phyloP scores from a whole-genome alignment of 2,888 invertebrate genomes.

The Campopleginae sp. region DNA sequence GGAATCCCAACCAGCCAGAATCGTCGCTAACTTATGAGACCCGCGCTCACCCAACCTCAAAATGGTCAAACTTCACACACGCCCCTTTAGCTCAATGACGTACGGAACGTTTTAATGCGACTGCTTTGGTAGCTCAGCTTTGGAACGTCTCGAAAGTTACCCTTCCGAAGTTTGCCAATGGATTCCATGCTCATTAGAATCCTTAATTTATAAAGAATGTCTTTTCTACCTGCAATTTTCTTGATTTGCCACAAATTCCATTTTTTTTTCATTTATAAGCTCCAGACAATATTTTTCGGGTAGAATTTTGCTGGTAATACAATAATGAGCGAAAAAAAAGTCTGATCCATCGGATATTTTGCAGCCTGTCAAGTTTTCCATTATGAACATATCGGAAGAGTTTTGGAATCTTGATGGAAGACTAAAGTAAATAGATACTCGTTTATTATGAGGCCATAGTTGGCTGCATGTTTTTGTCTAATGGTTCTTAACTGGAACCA shows the following conservation, averaged over 20 bases:
- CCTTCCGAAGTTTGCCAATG: neutral
- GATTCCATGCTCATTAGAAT: neutral
- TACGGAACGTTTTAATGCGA: conserved; percentile 27
- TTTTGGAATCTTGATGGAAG: conserved; percentile 2
- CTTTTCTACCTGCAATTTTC: neutral
- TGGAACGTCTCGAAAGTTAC: neutral
- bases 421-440: conserved; percentile 34
- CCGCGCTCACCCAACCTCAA: conserved; percentile 65
- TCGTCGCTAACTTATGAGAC: conserved; percentile 71
- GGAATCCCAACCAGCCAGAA: conserved; percentile 60
- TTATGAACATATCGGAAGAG: neutral
- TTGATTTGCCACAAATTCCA: neutral
- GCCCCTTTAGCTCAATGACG: conserved; percentile 17
- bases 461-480: conserved; percentile 47
- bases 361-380: neutral
- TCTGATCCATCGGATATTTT: neutral
- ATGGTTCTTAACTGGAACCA: conserved; percentile 64
- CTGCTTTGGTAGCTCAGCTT: neutral
- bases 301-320: too few species aligned
- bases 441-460: conserved; percentile 45
- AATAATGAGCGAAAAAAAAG: neutral
- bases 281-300: too few species aligned
- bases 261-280: neutral
- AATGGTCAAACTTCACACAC: conserved; percentile 60
- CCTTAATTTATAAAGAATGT: neutral